Percentiles rank a stretch among this genome's conserved stretches.
Conservation (phyloP, 1,140 invertebrate species). For the Drosophila navojoa region DNA sequence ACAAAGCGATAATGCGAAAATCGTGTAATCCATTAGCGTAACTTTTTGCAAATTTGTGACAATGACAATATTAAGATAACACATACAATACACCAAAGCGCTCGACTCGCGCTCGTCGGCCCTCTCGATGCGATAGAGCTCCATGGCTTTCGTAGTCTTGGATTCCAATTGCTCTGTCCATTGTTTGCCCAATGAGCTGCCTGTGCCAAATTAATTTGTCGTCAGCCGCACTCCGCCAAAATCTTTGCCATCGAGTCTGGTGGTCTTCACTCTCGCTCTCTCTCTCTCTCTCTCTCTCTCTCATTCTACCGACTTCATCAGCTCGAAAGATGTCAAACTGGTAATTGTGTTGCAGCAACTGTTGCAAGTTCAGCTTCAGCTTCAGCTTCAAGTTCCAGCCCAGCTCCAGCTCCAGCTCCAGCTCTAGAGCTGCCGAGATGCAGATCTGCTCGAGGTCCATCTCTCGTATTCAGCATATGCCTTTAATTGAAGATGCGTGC, state of each 20-base stretch:
- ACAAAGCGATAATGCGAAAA: slow-evolving; percentile 84
- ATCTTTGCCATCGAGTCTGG: slow-evolving; percentile 29
- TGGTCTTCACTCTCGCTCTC: slow-evolving; percentile 19
- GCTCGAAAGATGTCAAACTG: slow-evolving; percentile 59
- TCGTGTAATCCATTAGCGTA: slow-evolving; percentile 84
- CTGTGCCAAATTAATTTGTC: slow-evolving; percentile 73
- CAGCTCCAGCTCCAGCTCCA: neutral
- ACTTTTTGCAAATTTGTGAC: slow-evolving; percentile 83
- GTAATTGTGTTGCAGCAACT: slow-evolving; percentile 46
- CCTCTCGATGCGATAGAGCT: too few species aligned
- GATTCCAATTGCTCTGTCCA: neutral
- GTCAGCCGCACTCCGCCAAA: slow-evolving; percentile 35
- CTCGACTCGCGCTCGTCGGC: neutral
- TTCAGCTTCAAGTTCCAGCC: slow-evolving; percentile 1
- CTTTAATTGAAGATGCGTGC: slow-evolving; percentile 83
- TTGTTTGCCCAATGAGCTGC: slow-evolving; percentile 36
- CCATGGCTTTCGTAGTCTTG: neutral
- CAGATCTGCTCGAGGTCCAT: neutral
- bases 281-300: neutral
- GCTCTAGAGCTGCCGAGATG: slow-evolving; percentile 1
- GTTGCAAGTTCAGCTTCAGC: slow-evolving; percentile 10
- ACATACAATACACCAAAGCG: slow-evolving; percentile 42
- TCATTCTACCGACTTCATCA: slow-evolving; percentile 43
- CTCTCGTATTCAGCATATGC: slow-evolving; percentile 55
- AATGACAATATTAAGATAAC: slow-evolving; percentile 84